Percentiles rank a stretch among this genome's conserved stretches.
phyloP scores from a whole-genome alignment of 2,888 invertebrate genomes.

The Linnaemya vulpina region DNA sequence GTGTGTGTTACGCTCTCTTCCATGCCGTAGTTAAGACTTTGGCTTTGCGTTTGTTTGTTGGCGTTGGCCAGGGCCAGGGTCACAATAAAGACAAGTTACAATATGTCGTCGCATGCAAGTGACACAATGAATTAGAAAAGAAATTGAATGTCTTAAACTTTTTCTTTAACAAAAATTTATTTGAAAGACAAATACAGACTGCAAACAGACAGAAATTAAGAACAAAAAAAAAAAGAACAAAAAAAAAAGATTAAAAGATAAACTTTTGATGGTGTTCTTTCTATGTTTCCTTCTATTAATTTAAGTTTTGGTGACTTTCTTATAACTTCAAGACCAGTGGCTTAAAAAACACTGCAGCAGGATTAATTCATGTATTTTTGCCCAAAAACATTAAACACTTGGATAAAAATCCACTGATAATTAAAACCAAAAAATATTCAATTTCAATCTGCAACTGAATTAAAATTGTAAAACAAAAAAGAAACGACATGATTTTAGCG shows the following conservation, averaged over 20 bases:
- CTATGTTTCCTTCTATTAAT: not conserved
- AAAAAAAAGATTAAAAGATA: slow-evolving; percentile 1
- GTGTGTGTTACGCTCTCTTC: not conserved
- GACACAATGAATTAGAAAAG: slow-evolving; percentile 42
- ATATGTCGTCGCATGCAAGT: slow-evolving; percentile 24
- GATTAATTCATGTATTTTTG: not conserved
- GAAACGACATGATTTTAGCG: slow-evolving; percentile 9
- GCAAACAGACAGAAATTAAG: slow-evolving; percentile 5
- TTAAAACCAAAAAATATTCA: not conserved
- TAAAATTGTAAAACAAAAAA: not conserved
- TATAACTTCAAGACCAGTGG: not conserved
- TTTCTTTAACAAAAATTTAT: slow-evolving; percentile 12
- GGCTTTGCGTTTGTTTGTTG: not conserved
- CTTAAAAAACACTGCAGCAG: not conserved
- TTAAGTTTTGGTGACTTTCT: slow-evolving; percentile 4
- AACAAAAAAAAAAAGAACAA: not conserved
- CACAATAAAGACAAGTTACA: slow-evolving; percentile 4
- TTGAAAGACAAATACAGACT: not conserved
- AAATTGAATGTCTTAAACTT: slow-evolving; percentile 21
- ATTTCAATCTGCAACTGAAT: slow-evolving; percentile 1
- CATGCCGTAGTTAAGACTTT: slow-evolving; percentile 8
- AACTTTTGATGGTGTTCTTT: not conserved
- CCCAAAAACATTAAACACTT: not conserved
- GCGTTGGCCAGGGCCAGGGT: slow-evolving; percentile 32
- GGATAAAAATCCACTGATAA: not conserved